phyloP scores from a whole-genome alignment of 2,888 invertebrate species.

The Drosophila neonasuta region DNA sequence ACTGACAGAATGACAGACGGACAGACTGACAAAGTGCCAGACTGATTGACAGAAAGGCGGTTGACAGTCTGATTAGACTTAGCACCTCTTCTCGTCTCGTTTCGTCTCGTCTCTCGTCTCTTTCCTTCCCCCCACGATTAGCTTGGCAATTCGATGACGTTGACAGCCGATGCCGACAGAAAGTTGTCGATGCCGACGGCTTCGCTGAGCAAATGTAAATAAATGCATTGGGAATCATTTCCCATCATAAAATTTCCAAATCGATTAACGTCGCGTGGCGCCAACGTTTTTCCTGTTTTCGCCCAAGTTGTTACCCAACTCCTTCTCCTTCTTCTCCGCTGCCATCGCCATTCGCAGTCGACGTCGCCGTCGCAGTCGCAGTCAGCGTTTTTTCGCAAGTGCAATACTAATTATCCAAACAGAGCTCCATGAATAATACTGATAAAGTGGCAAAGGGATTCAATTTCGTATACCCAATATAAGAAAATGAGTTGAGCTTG shows the following conservation, averaged over 20 bases:
- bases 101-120: neutral
- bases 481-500: constrained; percentile 38
- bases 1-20: constrained; percentile 2
- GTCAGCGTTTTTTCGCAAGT: constrained; percentile 32
- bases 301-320: neutral
- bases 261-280: constrained; percentile 57
- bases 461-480: constrained; percentile 42
- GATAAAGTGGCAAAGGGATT: constrained; percentile 45
- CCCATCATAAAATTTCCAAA: constrained; percentile 48
- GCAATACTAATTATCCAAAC: constrained; percentile 54
- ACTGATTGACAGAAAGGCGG: constrained; percentile 26
- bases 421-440: constrained; percentile 49
- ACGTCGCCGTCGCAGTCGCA: constrained; percentile 7
- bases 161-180: neutral
- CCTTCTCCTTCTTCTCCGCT: neutral
- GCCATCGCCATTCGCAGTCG: neutral
- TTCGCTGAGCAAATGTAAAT: constrained; percentile 17
- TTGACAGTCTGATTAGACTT: constrained; percentile 45
- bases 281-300: constrained; percentile 42
- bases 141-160: constrained; percentile 20
- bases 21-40: constrained; percentile 1
- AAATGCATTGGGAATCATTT: constrained; percentile 36
- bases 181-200: neutral
- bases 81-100: constrained; percentile 16
- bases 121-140: constrained; percentile 27